Evolutionary conservation across 2,113 vertebrate species (phyloP), one percentile per base, ranked within the genome.

Genomic region (Elgaria multicarinata): DNA sequence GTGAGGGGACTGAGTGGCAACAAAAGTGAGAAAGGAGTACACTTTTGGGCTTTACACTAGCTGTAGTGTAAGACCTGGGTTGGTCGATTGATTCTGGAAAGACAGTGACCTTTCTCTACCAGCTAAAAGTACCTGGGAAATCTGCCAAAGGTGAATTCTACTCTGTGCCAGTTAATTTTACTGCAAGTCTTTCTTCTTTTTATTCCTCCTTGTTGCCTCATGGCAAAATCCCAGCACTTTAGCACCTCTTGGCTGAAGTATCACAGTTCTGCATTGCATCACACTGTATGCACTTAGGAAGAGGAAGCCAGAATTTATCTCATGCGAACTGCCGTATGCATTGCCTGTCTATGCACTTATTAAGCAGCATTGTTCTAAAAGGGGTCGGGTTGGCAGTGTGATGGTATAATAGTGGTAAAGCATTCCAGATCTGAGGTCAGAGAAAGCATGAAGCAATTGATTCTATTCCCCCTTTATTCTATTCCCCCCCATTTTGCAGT

Each of bases 251-350:
- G 12, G 2, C 22, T 55, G 46, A 16, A 4, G 0, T 33, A 28
- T 22, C 3, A 0, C n/a, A 6, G 14, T 90, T 67, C 62, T 67
- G 10, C 0, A 0, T 83, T 72, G 67, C 71, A 62, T 91, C 50
- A 77, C 88, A 14, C 42, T 24, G 86, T 6, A 4, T 86, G 77
- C 81, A 26, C 64, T 90, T 42, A 8, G 22, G 33, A 90, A 55
- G 42, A 46, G 16, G 1, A 86, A 80, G 50, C 50, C 5, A 3
- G 64, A 20, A 6, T 75, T 90, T 79, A 3, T n/a, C 64, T 71
- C 1, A 24, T 79, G 1, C 0, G 1, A 0, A 0, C 28, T 1
- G 39, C 85, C 0, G 1, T 1, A 46, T 14, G 0, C 53, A 7
- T 79, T 46, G 72, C 58, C 44, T 84, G 36, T 46, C 64, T 20